Evolutionary conservation across 2,797 vertebrate species (phyloP).

Genomic region (Tapirus indicus): DNA sequence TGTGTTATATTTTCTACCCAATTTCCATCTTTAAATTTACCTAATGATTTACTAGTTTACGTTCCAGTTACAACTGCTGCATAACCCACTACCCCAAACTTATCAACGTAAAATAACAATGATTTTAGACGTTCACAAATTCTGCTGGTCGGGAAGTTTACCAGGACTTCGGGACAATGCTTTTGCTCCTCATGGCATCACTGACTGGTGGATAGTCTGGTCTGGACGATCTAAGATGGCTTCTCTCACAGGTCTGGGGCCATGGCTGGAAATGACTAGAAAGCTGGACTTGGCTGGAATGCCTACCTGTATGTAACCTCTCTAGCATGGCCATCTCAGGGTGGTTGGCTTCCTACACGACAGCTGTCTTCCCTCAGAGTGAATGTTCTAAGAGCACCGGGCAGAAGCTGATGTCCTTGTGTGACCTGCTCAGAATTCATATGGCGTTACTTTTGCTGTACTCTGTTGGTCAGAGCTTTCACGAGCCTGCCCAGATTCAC

Average conservation of each 20-base stretch:
- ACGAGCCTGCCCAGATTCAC: neutral
- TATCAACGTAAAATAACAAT: neutral
- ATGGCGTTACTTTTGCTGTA: neutral
- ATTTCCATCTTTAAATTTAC: neutral
- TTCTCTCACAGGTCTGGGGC: neutral
- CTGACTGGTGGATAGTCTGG: neutral
- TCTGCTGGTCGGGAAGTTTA: neutral
- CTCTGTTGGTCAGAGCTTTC: neutral
- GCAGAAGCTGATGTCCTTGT: neutral
- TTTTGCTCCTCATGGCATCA: neutral
- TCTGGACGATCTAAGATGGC: neutral
- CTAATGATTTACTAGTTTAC: neutral
- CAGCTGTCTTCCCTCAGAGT: neutral
- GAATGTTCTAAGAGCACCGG: neutral
- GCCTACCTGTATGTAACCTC: neutral
- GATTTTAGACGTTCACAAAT: neutral
- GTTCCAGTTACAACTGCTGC: neutral
- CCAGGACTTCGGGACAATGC: neutral
- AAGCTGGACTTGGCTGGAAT: neutral
- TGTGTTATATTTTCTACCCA: conserved; percentile 18
- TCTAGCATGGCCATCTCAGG: neutral
- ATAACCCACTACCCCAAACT: neutral
- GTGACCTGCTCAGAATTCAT: neutral
- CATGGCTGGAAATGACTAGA: neutral
- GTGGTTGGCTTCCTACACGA: neutral